Evolutionary conservation across 2,888 invertebrate species (phyloP), one percentile per base, ranked within the genome.

Genomic region (Phania funesta): DNA sequence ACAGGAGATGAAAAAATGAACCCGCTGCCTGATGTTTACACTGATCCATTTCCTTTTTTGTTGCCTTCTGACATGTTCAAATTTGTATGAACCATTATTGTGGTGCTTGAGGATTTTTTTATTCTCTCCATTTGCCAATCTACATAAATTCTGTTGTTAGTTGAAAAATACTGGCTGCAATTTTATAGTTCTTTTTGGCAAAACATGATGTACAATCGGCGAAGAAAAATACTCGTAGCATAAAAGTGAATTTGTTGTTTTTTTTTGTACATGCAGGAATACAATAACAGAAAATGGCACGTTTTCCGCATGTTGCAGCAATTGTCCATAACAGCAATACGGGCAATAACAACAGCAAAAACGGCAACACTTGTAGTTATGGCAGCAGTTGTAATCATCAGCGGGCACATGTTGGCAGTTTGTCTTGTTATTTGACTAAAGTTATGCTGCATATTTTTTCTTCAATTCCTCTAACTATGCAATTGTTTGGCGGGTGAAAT

Each of bases 221-320:
- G 1, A 48, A 64, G 20, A 32, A 48, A 65, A 62, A 13, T 13
- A n/a, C n/a, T n/a, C n/a, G n/a, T n/a, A 0, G 7, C 20, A 22
- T 20, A 9, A 32, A 8, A 64, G 32, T 24, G 7, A 32, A 16
- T 3, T 3, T 44, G 2, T 56, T 71, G 35, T 22, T 50, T 65
- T 8, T 16, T 8, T 18, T n/a, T 32, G 32, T 9, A 22, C 29
- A 20, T 67, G 22, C 18, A 44, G 32, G 5, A 62, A 44, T 54
- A 71, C 56, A 64, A 74, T 50, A 62, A 56, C 11, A 50, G 44
- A 56, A 70, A 75, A 70, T 75, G 64, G 58, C 56, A 67, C 56
- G 50, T 64, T 54, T 74, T 64, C 60, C 44, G 76, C 48, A 62
- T 81, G 54, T 62, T 38, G 38, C 20, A 58, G 29, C 62, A 80